Evolutionary conservation across 92 coral and sea anemone genomes (phyloP), one percentile per base, ranked within the genome.

Genomic region (Parazoanthus atlanticus): DNA sequence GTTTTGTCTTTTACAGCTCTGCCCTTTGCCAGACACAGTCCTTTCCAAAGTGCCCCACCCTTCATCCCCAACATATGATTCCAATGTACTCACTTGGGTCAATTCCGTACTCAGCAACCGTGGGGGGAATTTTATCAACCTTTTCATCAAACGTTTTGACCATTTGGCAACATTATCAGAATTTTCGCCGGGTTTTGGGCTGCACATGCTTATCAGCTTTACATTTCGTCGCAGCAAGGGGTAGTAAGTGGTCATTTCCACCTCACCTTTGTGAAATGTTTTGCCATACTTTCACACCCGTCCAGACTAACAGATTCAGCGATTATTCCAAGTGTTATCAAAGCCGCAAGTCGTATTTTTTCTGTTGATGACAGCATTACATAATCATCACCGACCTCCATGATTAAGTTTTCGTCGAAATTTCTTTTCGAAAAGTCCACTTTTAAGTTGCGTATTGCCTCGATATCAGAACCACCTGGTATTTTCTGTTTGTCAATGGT

Each of bases 41-140:
- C 93, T n/a, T 79, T 78, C 93, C 91, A 88, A 25, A 90, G 81
- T 19, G 88, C 93, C 26, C 93, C 95, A 36, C 95, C 95, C n/a
- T 56, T 93, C 86, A 38, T 93, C 93, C 25, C 91, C 93, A 25
- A 93, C 90, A 74, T 93, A 93, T 5, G 91, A 25, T 66, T 84
- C 69, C 90, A 11, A 3, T 32, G 49, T 23, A 76, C 16, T 81
- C 86, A 11, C 16, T 5, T 6, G 91, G 84, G 49, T 90, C 90
- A 41, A 85, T 23, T 3, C 65, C 90, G 56, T 86, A 75, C n/a
- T 66, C 74, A 17, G 94, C 93, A 65, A 91, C 88, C 8, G 82
- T 36, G 7, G 93, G 93, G 32, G 91, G 79, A 28, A 86, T 58
- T 74, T 86, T 88, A 72, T 91, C 86, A 3, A 93, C 95, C 11